Evolutionary conservation across 30 jellyfish, hydroid and myxozoan species (phyloP).

Genomic region (Pseudorhiza aurosa): DNA sequence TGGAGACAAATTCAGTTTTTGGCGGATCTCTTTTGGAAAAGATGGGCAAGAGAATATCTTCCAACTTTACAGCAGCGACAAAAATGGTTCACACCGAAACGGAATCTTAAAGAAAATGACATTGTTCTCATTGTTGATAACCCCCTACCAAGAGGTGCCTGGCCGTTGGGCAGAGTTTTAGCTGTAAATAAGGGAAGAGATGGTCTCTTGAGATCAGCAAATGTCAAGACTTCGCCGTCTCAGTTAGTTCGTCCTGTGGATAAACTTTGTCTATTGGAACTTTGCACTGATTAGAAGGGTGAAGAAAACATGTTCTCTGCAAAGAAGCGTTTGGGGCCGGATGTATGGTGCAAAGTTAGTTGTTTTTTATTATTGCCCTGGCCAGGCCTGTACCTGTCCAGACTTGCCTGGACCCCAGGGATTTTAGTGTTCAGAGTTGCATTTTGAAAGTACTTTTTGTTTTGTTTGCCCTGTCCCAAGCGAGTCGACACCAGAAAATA

Average conservation of each 20-base stretch:
- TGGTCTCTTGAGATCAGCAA: slow-evolving; percentile 17
- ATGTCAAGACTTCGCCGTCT: background rate
- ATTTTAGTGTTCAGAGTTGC: too few species aligned
- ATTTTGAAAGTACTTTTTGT: too few species aligned
- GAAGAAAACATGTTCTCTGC: background rate
- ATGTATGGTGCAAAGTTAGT: background rate
- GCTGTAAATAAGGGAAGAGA: slow-evolving; percentile 7
- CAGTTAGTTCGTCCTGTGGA: background rate
- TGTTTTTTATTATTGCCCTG: background rate
- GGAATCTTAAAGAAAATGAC: slow-evolving; percentile 35
- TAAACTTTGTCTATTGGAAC: slow-evolving; percentile 1
- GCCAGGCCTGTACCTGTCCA: too few species aligned
- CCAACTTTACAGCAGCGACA: slow-evolving; percentile 51
- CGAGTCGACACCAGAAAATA: too few species aligned
- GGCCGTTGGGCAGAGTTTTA: slow-evolving; percentile 18
- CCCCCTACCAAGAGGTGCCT: slow-evolving; percentile 17
- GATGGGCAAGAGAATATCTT: slow-evolving; percentile 68
- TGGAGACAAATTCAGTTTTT: slow-evolving; percentile 63
- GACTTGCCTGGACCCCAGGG: too few species aligned
- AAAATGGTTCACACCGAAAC: slow-evolving; percentile 23
- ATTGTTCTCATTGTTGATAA: slow-evolving; percentile 51
- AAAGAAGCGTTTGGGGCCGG: background rate
- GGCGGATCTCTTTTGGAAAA: slow-evolving; percentile 58
- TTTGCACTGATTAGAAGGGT: slow-evolving; percentile 6
- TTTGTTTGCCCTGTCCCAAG: too few species aligned